Evolutionary conservation across 1,140 invertebrate genomes (phyloP), one percentile per base, ranked within the genome.

Genomic region (Drosophila takahashii): DNA sequence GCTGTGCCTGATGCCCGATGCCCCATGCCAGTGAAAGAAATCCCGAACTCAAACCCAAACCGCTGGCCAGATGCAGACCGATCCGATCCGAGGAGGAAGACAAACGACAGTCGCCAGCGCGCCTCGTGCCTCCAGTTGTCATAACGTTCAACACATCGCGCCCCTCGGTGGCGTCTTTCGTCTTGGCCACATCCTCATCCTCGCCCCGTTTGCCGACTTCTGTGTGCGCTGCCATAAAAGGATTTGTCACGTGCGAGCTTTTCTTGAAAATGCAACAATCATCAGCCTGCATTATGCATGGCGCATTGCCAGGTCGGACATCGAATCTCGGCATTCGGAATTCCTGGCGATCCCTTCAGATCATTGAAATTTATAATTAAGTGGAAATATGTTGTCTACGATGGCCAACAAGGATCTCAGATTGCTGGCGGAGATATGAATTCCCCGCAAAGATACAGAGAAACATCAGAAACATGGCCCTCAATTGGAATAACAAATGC

Each of bases 241-340:
- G 90, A 90, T 91, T 92, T 92, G 90, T 91, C 90, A 92, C 90
- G 90, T 92, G 90, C 90, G 90, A 91, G 85, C 87, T 90, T 91
- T 90, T 86, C 81, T 86, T 92, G 78, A 72, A 83, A 80, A 92
- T 79, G 78, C 90, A 92, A 83, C 89, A 90, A 92, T 92, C 90
- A 90, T 84, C 71, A 65, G 51, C 42, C 81, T 89, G 84, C 84
- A 87, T 90, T 85, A 85, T 89, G 90, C 90, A 91, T 91, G 85
- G 59, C 73, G 29, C 70, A 60, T 75, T 54, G 51, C 65, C 67
- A 70, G 64, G 41, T 26, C 36, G 34, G 51, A 71, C 61, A 45
- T 78, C 64, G 44, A 48, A 51, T 16, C 71, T 62, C 77, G 64
- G 79, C 79, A 89, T 89, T 62, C 77, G 64, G 79, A 77, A 89